Evolutionary conservation across 2,888 invertebrate species (phyloP).

Genomic region (Metallyticus violacea): DNA sequence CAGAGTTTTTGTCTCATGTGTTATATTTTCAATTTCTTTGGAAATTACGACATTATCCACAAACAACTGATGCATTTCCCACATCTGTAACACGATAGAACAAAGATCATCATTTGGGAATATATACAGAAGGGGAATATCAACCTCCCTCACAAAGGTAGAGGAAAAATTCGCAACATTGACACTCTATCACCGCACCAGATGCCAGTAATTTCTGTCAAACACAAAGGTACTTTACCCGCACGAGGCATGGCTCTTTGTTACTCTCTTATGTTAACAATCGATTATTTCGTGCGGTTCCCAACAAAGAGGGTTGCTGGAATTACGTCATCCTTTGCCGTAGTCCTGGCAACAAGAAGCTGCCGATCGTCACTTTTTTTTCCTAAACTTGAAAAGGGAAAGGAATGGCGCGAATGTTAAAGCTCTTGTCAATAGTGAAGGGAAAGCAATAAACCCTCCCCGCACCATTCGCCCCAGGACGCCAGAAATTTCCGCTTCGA

Average conservation of each 20-base stretch:
- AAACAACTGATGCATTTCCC: no score
- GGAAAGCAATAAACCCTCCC: background rate
- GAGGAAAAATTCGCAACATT: background rate
- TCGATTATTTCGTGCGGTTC: background rate
- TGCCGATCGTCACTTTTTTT: background rate
- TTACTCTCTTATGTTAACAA: background rate
- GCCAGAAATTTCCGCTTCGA: background rate
- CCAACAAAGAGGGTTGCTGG: background rate
- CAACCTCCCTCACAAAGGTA: background rate
- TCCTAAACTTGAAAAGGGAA: background rate
- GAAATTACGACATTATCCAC: no score
- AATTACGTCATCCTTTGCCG: background rate
- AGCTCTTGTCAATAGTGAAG: background rate
- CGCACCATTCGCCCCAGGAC: background rate
- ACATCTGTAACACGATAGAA: background rate
- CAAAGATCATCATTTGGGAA: background rate
- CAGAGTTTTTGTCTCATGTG: no score
- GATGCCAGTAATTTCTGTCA: background rate
- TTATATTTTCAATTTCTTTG: no score
- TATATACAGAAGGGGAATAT: background rate
- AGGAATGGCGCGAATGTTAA: background rate
- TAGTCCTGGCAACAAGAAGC: background rate
- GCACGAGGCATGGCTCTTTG: background rate
- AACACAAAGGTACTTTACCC: background rate
- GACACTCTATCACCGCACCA: background rate